Evolutionary conservation across 2,888 invertebrate genomes (phyloP).

Genomic region (Germaria angustata): DNA sequence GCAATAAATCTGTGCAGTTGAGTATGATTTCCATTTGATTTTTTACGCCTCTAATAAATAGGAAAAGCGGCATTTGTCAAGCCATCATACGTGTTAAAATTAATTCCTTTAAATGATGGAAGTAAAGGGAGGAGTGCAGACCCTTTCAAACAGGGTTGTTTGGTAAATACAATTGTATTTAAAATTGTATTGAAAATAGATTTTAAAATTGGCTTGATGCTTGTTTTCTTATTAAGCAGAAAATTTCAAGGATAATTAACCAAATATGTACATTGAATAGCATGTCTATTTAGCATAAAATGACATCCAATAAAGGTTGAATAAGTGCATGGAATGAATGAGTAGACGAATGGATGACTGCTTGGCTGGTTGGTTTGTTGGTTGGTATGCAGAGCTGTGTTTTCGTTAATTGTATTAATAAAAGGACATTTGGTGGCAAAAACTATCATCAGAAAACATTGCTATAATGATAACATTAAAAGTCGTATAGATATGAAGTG

Average conservation of each 20-base stretch:
- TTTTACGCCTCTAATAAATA: slow-evolving; percentile 61
- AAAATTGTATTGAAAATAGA: slow-evolving; percentile 48
- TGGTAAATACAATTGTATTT: slow-evolving; percentile 43
- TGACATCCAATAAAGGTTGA: slow-evolving; percentile 38
- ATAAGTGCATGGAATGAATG: not conserved
- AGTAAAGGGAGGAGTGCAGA: slow-evolving; percentile 13
- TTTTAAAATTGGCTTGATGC: slow-evolving; percentile 44
- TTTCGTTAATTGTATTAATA: slow-evolving; percentile 1
- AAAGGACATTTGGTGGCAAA: slow-evolving; percentile 47
- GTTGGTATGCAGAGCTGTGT: slow-evolving; percentile 4
- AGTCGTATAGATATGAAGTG: no score
- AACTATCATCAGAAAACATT: not conserved
- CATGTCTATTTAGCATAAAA: slow-evolving; percentile 52
- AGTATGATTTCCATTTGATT: slow-evolving; percentile 56
- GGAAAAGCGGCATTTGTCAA: slow-evolving; percentile 47
- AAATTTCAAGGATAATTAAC: slow-evolving; percentile 66
- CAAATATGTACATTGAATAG: slow-evolving; percentile 37
- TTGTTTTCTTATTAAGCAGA: slow-evolving; percentile 19
- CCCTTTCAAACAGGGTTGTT: slow-evolving; percentile 38
- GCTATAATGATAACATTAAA: no score
- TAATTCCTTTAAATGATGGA: not conserved
- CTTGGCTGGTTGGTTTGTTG: no score
- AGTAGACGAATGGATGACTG: not conserved
- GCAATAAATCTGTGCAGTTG: slow-evolving; percentile 31
- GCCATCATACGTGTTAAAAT: slow-evolving; percentile 36